These are phyloP conservation scores for Mobula hypostoma DNA, from an alignment of 2,113 vertebrate genomes.

Conservation along the genomic window DNA sequence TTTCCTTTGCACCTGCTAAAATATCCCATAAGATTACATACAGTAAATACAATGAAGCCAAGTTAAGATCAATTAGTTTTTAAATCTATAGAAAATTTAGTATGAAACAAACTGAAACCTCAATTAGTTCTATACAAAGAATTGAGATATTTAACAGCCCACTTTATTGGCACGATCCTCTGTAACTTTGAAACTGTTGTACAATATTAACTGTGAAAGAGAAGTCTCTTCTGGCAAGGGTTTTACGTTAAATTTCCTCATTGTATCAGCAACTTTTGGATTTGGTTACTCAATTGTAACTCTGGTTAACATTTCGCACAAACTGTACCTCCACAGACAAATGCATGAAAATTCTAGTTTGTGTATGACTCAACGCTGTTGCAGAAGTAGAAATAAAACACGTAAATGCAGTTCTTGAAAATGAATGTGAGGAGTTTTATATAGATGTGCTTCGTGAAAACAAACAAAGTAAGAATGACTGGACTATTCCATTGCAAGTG, in stretches of 20 bases:
- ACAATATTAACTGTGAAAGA: not conserved
- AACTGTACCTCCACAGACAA: too few species aligned
- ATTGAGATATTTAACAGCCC: not conserved
- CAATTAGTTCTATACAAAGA: not conserved
- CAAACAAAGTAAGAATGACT: too few species aligned
- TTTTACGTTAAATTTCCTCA: not conserved
- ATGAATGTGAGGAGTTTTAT: too few species aligned
- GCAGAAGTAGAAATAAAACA: too few species aligned
- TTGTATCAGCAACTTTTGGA: not conserved
- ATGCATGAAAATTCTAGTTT: too few species aligned
- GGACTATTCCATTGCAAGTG: too few species aligned
- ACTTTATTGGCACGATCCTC: not conserved
- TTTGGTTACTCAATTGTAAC: not conserved
- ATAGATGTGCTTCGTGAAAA: too few species aligned
- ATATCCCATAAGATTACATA: not conserved
- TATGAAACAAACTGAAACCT: not conserved
- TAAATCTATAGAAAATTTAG: not conserved
- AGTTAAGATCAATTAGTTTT: conserved; percentile 5
- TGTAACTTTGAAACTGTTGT: not conserved
- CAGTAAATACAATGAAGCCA: not conserved
- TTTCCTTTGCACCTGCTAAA: not conserved
- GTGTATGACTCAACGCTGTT: too few species aligned
- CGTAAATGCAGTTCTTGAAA: too few species aligned
- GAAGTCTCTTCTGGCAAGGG: not conserved
- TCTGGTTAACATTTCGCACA: not conserved